phyloP scores from a whole-genome alignment of 2,888 invertebrate species.

The Polydrusus cervinus region DNA sequence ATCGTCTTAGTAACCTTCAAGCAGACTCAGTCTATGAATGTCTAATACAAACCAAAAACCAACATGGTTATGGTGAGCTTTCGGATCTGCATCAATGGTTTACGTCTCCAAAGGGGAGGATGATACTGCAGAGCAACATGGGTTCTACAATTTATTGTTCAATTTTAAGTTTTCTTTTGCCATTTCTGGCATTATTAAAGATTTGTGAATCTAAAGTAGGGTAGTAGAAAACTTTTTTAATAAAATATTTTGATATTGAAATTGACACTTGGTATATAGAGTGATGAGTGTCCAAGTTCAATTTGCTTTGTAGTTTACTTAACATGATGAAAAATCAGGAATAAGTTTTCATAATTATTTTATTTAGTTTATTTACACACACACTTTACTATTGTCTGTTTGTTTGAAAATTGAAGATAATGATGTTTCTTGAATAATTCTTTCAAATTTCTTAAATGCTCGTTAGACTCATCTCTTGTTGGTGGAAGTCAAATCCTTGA shows the following conservation, averaged over 20 bases:
- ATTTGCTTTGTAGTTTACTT: no score
- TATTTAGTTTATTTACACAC: no score
- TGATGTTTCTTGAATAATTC: no score
- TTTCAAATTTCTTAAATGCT: no score
- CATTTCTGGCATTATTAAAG: conserved; percentile 10
- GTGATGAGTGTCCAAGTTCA: no score
- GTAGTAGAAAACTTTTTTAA: neutral
- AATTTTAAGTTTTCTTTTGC: conserved; percentile 11
- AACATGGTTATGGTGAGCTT: conserved; percentile 75
- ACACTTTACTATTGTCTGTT: no score
- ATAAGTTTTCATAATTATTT: no score
- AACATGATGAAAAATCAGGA: no score
- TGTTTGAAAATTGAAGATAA: no score
- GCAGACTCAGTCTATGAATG: conserved; percentile 75
- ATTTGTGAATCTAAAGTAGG: neutral
- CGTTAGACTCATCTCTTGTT: no score
- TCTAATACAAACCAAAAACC: conserved; percentile 75
- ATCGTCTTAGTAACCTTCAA: conserved; percentile 72
- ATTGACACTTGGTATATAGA: neutral
- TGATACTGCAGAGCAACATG: conserved; percentile 55
- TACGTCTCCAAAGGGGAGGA: conserved; percentile 68
- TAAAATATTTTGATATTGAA: neutral
- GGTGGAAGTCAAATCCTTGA: no score
- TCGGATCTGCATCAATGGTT: conserved; percentile 75
- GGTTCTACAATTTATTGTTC: conserved; percentile 11